Percentiles rank a stretch among this genome's conserved stretches.
These are phyloP conservation scores for Acinonyx jubatus DNA, from an alignment of 2,113 vertebrate genomes.

Conservation along the genomic window DNA sequence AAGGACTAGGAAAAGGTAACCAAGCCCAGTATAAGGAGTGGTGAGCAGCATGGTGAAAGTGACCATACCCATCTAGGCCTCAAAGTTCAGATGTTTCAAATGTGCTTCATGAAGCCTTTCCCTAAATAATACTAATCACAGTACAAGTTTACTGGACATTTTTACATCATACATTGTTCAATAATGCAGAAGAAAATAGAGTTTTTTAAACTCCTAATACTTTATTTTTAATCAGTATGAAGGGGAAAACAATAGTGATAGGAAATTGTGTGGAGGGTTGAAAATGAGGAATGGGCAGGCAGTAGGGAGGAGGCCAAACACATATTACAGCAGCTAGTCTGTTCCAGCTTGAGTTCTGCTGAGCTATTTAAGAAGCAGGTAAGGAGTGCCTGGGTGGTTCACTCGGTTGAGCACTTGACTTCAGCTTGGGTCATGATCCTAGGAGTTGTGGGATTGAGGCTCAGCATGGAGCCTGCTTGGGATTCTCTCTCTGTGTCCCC, in stretches of 20 bases:
- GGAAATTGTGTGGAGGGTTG: neutral
- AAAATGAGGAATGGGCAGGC: neutral
- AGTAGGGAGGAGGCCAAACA: neutral
- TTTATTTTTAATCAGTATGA: slow-evolving; percentile 16
- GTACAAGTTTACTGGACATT: neutral
- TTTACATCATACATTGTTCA: neutral
- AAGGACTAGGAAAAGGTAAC: neutral
- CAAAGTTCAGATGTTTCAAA: slow-evolving; percentile 7
- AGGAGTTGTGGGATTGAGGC: neutral
- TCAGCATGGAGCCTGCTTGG: neutral
- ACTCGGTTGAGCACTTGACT: neutral
- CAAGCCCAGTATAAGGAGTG: neutral
- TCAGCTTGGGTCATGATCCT: neutral
- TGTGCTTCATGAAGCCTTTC: neutral
- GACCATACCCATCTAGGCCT: neutral
- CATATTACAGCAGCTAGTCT: neutral
- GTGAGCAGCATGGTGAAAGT: neutral
- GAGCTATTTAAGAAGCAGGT: neutral
- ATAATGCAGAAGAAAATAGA: neutral
- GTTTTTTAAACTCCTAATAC: neutral
- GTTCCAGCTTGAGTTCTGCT: neutral
- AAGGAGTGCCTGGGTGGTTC: neutral
- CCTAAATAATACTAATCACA: neutral
- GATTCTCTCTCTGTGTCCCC: neutral
- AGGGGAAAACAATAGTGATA: neutral